phyloP scores from a whole-genome alignment of 2,113 vertebrate genomes.

The Pterocles burchelli region DNA sequence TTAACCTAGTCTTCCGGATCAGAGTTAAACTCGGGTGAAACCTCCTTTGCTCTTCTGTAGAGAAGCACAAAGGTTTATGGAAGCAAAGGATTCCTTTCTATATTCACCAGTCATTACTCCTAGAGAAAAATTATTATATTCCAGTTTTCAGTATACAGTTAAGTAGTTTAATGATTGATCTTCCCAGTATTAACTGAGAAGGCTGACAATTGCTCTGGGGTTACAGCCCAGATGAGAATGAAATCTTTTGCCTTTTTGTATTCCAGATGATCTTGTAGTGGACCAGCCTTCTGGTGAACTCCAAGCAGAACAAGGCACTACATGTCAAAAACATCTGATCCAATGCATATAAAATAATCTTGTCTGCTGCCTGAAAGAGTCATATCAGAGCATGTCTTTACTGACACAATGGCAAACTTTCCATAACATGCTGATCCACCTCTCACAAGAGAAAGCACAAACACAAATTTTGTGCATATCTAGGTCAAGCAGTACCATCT shows the following conservation, averaged over 20 bases:
- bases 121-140: background rate
- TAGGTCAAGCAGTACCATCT: background rate
- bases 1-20: background rate
- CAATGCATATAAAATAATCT: accelerated
- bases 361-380: background rate
- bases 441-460: background rate
- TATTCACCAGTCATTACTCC: background rate
- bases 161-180: background rate
- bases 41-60: background rate
- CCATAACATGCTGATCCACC: background rate
- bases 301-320: background rate
- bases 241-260: background rate
- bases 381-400: background rate
- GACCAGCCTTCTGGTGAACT: background rate
- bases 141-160: background rate
- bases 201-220: background rate
- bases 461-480: background rate
- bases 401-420: background rate
- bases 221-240: background rate
- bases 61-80: background rate
- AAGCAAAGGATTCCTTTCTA: background rate
- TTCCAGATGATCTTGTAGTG: background rate
- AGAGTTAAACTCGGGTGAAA: background rate
- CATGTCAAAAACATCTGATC: background rate
- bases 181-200: background rate